Conservation (phyloP, 2,113 vertebrate species). For the Odontesthes bonariensis region DNA sequence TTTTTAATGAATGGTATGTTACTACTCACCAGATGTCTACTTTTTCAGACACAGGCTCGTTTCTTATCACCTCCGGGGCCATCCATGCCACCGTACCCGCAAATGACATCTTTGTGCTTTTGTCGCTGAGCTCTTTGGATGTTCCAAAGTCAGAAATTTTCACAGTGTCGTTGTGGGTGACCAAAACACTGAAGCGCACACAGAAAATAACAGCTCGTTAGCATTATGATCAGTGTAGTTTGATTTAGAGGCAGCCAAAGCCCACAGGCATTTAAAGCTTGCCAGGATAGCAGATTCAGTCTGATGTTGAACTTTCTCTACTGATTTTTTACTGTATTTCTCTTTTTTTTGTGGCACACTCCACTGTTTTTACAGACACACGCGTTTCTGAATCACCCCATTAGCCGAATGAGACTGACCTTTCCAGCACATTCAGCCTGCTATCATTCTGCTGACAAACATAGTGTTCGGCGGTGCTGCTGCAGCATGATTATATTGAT, state of each 20-base stretch:
- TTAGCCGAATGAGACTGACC: constrained; percentile 64
- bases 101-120: constrained; percentile 99
- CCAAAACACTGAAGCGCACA: constrained; percentile 88
- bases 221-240: neutral
- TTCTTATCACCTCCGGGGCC: constrained; percentile 98
- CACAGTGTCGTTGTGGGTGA: constrained; percentile 94
- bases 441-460: constrained; percentile 73
- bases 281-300: neutral
- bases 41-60: constrained; percentile 97
- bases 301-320: neutral
- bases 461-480: constrained; percentile 58
- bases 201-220: constrained; percentile 2
- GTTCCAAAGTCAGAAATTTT: constrained; percentile 99
- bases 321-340: constrained; percentile 3
- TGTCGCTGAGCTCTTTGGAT: constrained; percentile 98
- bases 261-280: no score
- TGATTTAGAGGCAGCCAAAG: neutral
- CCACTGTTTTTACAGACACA: constrained; percentile 19
- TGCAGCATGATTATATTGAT: constrained; percentile 71
- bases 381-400: constrained; percentile 57
- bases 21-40: constrained; percentile 96
- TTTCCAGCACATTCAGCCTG: constrained; percentile 60
- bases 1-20: neutral
- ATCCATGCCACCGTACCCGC: constrained; percentile 99
- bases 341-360: neutral